Evolutionary conservation across 64 coral and sea anemone species (phyloP).

Genomic region (Actinia tenebrosa): DNA sequence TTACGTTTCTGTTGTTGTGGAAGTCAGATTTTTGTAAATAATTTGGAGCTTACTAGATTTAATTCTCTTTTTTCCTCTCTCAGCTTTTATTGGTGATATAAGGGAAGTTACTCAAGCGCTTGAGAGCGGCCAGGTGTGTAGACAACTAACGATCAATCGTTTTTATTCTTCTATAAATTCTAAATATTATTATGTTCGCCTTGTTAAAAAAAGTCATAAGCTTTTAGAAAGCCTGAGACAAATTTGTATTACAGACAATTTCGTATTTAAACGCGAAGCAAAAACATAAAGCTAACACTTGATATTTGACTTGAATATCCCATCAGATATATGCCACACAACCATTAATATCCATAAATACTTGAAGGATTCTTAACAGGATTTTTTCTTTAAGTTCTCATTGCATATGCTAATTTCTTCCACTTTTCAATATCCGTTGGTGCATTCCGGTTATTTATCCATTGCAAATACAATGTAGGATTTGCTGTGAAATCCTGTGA

Average conservation of each 20-base stretch:
- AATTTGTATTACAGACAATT: too few species aligned
- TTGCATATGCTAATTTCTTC: not conserved
- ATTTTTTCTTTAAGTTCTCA: too few species aligned
- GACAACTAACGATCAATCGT: not conserved
- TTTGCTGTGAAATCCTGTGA: not conserved
- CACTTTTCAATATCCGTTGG: not conserved
- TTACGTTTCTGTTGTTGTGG: not conserved
- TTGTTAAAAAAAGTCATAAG: not conserved
- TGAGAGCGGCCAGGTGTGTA: slow-evolving; percentile 65
- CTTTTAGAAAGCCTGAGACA: too few species aligned
- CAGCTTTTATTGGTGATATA: slow-evolving; percentile 83
- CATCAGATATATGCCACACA: too few species aligned
- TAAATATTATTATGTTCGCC: not conserved
- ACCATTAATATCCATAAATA: too few species aligned
- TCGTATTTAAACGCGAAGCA: not conserved
- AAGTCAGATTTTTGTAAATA: not conserved
- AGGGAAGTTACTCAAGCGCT: slow-evolving; percentile 66
- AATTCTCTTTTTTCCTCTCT: not conserved
- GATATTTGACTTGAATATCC: not conserved
- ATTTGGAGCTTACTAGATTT: not conserved
- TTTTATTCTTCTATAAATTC: not conserved
- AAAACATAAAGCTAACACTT: not conserved
- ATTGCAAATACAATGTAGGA: not conserved
- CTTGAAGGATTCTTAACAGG: too few species aligned
- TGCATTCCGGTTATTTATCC: too few species aligned